Evolutionary conservation across 2,113 vertebrate species (phyloP).

Genomic region (Silurus meridionalis): DNA sequence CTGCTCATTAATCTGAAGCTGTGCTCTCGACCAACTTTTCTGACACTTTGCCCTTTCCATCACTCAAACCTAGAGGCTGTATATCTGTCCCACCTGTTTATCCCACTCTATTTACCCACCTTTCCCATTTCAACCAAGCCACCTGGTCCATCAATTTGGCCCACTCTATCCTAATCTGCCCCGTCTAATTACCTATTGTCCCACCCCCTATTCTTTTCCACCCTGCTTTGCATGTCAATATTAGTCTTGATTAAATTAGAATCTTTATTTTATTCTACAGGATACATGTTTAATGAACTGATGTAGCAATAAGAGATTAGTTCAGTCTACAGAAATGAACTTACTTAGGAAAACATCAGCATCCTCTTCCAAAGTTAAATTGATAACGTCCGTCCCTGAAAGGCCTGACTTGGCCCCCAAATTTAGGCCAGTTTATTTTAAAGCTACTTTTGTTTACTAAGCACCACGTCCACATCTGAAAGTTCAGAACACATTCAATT

Average conservation of each 20-base stretch:
- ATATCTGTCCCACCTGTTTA: neutral
- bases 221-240: neutral
- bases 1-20: neutral
- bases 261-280: too few species aligned
- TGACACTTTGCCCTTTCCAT: neutral
- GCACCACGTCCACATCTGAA: neutral
- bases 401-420: neutral
- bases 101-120: neutral
- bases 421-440: neutral
- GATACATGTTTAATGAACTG: too few species aligned
- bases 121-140: neutral
- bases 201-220: neutral
- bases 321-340: neutral
- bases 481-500: neutral
- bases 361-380: neutral
- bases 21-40: slow-evolving; percentile 7
- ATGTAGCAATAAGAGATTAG: too few species aligned
- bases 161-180: too few species aligned
- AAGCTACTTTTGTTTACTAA: neutral
- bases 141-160: neutral
- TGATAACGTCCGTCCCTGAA: neutral
- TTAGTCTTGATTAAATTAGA: too few species aligned
- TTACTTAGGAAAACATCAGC: neutral
- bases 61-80: too few species aligned
- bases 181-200: neutral